phyloP scores from a whole-genome alignment of 2,888 invertebrate species.

The Rapana venosa region DNA sequence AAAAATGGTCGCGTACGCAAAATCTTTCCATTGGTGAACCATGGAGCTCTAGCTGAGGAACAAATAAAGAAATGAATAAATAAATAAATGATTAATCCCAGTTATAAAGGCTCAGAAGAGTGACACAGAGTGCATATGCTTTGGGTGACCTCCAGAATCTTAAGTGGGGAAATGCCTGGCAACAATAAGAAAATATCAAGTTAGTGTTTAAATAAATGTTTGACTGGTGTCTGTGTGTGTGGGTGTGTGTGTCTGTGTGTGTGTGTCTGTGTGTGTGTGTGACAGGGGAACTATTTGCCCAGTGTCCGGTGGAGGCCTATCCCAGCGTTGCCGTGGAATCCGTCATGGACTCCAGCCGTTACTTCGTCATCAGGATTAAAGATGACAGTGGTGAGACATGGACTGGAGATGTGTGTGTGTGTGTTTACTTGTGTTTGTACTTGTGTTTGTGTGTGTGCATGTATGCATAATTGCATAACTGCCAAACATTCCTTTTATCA shows the following conservation, averaged over 20 bases:
- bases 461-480: background rate
- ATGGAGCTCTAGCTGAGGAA: too few species aligned
- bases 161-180: too few species aligned
- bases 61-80: too few species aligned
- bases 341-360: conserved; percentile 97
- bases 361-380: conserved; percentile 96
- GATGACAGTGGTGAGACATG: conserved; percentile 73
- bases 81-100: too few species aligned
- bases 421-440: background rate
- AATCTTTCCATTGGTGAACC: too few species aligned
- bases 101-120: too few species aligned
- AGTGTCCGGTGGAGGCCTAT: conserved; percentile 96
- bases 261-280: background rate
- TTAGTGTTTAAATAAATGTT: background rate
- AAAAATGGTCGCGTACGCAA: too few species aligned
- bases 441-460: background rate
- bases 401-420: background rate
- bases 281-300: conserved; percentile 90
- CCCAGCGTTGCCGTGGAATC: conserved; percentile 96
- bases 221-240: background rate
- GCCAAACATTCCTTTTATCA: too few species aligned
- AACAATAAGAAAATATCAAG: background rate
- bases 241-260: background rate
- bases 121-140: too few species aligned
- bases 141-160: too few species aligned